These are phyloP conservation scores for Prionace glauca DNA, from an alignment of 2,797 vertebrate genomes.

Conservation along the genomic window DNA sequence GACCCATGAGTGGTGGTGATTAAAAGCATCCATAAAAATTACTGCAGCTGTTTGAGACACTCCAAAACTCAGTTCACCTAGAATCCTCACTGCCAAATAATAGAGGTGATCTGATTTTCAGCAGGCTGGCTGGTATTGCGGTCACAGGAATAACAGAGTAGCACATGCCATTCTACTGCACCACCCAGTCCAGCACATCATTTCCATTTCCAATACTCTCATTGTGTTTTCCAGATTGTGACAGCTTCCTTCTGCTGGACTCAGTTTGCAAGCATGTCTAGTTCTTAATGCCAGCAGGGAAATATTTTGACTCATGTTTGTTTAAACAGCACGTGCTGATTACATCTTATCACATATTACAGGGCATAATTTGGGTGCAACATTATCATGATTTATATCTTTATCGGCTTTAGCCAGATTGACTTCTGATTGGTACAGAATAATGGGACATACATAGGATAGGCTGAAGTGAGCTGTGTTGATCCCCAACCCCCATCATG, in stretches of 20 bases:
- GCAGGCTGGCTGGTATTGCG: not conserved
- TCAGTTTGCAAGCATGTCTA: not conserved
- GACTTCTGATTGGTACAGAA: not conserved
- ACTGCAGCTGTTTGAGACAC: not conserved
- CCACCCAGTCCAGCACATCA: not conserved
- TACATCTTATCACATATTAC: not conserved
- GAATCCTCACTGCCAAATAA: not conserved
- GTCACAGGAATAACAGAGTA: not conserved
- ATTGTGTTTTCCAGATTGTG: not conserved
- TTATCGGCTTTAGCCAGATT: not conserved
- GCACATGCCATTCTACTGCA: not conserved
- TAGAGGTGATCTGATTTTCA: not conserved
- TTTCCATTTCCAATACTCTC: not conserved
- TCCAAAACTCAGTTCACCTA: not conserved
- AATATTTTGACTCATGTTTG: not conserved
- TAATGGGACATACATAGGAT: too few relatives aligned
- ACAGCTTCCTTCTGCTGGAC: not conserved
- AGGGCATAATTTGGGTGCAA: not conserved
- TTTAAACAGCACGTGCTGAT: not conserved
- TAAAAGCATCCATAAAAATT: not conserved
- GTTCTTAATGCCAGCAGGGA: not conserved
- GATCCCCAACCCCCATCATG: not conserved
- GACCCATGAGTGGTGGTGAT: not conserved
- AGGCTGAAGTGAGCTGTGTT: not conserved
- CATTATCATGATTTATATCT: not conserved